Percentiles rank a stretch among this genome's conserved stretches.
Conservation (phyloP, 2,113 vertebrate species). For the Nematolebias whitei region DNA sequence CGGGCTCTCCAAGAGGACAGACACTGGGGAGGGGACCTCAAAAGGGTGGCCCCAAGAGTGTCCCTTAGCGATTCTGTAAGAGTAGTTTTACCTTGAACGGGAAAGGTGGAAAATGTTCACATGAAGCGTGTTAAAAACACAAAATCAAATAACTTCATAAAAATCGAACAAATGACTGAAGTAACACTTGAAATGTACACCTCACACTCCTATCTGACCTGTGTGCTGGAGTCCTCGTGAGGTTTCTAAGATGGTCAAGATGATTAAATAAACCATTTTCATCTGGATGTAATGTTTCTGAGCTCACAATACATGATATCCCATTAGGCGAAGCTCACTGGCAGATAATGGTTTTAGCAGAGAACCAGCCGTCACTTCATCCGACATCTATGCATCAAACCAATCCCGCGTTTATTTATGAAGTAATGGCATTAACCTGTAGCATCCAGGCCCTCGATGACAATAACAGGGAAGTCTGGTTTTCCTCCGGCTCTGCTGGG, state of each 20-base stretch:
- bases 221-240: conserved; percentile 16
- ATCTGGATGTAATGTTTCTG: conserved; percentile 57
- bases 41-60: conserved; percentile 79
- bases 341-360: conserved; percentile 66
- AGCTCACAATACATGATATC: conserved; percentile 68
- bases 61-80: conserved; percentile 84
- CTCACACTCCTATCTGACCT: conserved; percentile 6
- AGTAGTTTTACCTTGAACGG: conserved; percentile 87
- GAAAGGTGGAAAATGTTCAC: not conserved
- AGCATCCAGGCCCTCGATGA: conserved; percentile 93
- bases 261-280: conserved; percentile 53
- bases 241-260: conserved; percentile 33
- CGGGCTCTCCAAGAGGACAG: conserved; percentile 84
- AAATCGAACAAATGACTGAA: conserved; percentile 4
- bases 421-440: conserved; percentile 84
- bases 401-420: conserved; percentile 56
- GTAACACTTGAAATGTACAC: conserved; percentile 21
- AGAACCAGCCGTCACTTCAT: conserved; percentile 49
- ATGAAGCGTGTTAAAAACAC: not conserved
- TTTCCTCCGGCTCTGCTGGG: conserved; percentile 72
- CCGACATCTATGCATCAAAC: conserved; percentile 65
- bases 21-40: conserved; percentile 86
- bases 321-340: conserved; percentile 54
- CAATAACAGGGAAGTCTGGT: conserved; percentile 85
- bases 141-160: not conserved